Base-by-base conservation (phyloP, 2,888 invertebrate species). In the Watsonalla cultraria region DNA sequence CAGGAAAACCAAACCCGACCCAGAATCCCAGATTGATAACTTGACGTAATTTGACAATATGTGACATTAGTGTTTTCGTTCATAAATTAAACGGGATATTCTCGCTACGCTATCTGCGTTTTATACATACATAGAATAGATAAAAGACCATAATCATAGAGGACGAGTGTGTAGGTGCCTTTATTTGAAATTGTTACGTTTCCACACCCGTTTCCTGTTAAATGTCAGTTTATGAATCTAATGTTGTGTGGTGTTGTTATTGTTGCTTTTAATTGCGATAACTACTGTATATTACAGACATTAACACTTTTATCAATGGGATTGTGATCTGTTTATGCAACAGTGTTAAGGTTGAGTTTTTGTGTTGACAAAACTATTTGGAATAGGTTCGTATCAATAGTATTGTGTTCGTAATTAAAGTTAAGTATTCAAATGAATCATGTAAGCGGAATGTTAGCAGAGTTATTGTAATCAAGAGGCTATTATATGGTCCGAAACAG, bases 221-320 rank as follows among this genome's bases (percentile, higher is more conserved):
- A 72, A 70, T 78, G 84, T 83, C 84, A 83, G 70, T 78, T 81
- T 72, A 72, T 74, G 76, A 79, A 68, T 62, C 69, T 76, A 54
- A 58, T 62, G 77, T 78, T 79, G 80, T 86, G 82, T 85, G 88
- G 78, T 87, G 79, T 87, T 88, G 87, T 90, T 90, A 87, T 82
- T 89, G 82, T 78, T 82, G 77, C 76, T 74, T 78, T 68, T 74
- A 71, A 75, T 75, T 70, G 72, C 70, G 65, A 65, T 73, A 80
- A 75, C 74, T 80, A 74, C 68, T 66, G 64, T 76, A 62, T 66
- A 64, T 60, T 74, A 68, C 64, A 67, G 72, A 59, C 59, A 75
- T 64, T 68, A 67, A 59, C 55, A 65, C 57, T 75, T 78, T 83
- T 71, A 74, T 86, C 74, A 85, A 84, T 84, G 80, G 74, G 62